Base-by-base conservation (phyloP, 2,888 invertebrate species). In the Gnatocerus cornutus region DNA sequence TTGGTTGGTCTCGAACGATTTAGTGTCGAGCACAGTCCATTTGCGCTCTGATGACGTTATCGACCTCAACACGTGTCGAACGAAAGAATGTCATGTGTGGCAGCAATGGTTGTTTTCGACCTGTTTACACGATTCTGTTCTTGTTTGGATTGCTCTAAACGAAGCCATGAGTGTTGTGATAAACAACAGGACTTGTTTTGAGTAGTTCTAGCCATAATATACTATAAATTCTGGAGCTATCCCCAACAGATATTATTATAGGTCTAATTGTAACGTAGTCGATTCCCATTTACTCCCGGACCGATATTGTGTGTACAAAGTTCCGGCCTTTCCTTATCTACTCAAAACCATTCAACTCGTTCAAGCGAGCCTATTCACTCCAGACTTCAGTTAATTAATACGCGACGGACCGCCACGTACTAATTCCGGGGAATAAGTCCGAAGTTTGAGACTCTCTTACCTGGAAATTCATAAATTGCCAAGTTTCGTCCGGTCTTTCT, bases 191-290 rank as follows among this genome's bases (percentile, higher is more conserved):
- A 53, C 39, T 52, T 68, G 53, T 68, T 68, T 68, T 45, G 53
- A 46, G 53, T 16, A 66, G 58, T 59, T 39, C 10, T 14, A 30
- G 55, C 4, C 37, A 45, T 41, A 65, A 65, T 56, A 56, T 52
- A 61, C 33, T 68, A 46, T 45, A 68, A 68, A 62, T 62, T 48
- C 48, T 7, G 52, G 7, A n/a, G 13, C 37, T 27, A 62, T 10
- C 68, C 68, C 46, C 37, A 3, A 29, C 29, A 46, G 62, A 62
- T 68, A 56, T 68, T 68, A 55, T 68, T 68, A 62, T 59, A 68
- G 62, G 61, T 62, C 68, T 68, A 68, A 68, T 68, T 62, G 68
- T 68, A 62, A 68, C 48, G 68, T 55, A 62, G 62, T 62, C 56
- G 55, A 59, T 37, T 55, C 53, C 62, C 62, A 56, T 68, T 68